These are phyloP conservation scores for Xiphias gladius DNA, from an alignment of 2,113 vertebrate genomes.

Conservation along the genomic window DNA sequence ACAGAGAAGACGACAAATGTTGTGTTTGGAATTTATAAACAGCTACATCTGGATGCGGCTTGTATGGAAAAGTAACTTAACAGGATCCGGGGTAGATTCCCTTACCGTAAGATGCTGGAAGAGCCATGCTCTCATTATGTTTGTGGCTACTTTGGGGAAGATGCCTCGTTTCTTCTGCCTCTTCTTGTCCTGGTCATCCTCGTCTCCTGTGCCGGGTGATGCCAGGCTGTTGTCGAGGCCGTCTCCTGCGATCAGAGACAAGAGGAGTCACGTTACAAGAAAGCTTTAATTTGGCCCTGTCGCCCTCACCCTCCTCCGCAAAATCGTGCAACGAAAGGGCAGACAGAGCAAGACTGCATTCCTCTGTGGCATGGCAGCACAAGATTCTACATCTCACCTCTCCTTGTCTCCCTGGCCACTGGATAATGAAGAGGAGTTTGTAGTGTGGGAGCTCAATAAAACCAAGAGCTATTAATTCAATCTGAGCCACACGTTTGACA, in stretches of 20 bases:
- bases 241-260: constrained; percentile 85
- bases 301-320: background rate
- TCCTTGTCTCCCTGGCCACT: constrained; percentile 37
- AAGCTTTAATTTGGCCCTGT: constrained; percentile 38
- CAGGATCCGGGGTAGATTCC: background rate
- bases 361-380: constrained; percentile 7
- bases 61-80: background rate
- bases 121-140: constrained; percentile 97
- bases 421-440: constrained; percentile 64
- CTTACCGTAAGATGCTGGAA: constrained; percentile 99
- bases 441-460: constrained; percentile 55
- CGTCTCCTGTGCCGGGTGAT: constrained; percentile 94
- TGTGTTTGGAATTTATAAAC: constrained; percentile 14
- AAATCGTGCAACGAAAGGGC: constrained; percentile 51
- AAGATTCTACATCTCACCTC: constrained; percentile 59
- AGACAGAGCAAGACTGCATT: constrained; percentile 14
- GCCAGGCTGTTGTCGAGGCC: constrained; percentile 95
- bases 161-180: constrained; percentile 85
- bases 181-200: constrained; percentile 85
- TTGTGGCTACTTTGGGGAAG: constrained; percentile 85
- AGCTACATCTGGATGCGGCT: constrained; percentile 1
- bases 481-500: constrained; percentile 76
- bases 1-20: background rate
- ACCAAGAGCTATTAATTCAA: constrained; percentile 78
- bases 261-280: constrained; percentile 17